Base-by-base conservation (phyloP, 2,797 vertebrate species). In the Microhierax caerulescens region DNA sequence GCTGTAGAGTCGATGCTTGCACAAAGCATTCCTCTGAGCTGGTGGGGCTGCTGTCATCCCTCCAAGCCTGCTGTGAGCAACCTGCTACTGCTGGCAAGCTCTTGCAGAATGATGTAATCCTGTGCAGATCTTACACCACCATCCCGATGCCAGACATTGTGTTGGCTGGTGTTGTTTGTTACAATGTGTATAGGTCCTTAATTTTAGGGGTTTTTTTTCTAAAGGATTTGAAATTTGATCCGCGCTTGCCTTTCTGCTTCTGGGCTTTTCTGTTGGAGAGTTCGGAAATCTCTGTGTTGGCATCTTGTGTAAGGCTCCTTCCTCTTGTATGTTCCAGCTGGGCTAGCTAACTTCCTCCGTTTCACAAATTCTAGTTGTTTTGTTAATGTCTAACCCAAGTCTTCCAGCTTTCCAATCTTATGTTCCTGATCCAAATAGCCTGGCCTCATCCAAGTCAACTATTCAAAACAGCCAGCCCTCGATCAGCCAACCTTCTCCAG, bases 11-110 rank as follows among this genome's bases (percentile, higher is more conserved):
- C 68, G 3, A 3, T 37, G 70, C 74, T 56, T 7, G 65, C 36
- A 97, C 95, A 97, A 96, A 97, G 94, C 91, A 76, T 91, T 89
- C 90, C 90, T 96, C 92, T 90, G 92, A 96, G 91, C 93, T 14
- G 7, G 74, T 19, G 3, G 86, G 70, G 83, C 92, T 92, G 95
- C 84, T 94, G 63, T 95, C 92, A 94, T 82, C 94, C 85, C 86
- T 84, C 83, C 0, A 37, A 89, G 93, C 86, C 83, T 30, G 86
- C 95, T 85, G 95, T 18, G 88, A 85, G 43, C 92, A 95, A 96
- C 95, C 95, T 97, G 96, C 93, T 92, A 18, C 93, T 88, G 88
- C 88, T 96, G 95, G 96, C 95, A 92, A 48, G 68, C 90, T 28
- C 74, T 56, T 9, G 36, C 27, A 4, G 41, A 89, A 63, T 96